These are phyloP conservation scores for Megaceryle maxima DNA, from an alignment of 2,113 vertebrate species.

Conservation along the genomic window DNA sequence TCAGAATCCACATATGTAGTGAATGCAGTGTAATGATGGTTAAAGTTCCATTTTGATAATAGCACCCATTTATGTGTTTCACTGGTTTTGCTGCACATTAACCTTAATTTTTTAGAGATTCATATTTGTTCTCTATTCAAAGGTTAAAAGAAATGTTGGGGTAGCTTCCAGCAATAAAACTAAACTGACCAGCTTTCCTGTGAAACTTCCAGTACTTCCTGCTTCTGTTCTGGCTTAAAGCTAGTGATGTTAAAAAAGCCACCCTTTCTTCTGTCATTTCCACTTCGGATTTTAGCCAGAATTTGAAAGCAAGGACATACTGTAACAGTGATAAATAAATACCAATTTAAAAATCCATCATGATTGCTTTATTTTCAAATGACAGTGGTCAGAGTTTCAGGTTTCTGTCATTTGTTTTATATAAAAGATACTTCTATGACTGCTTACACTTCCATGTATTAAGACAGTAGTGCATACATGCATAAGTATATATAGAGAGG, in stretches of 20 bases:
- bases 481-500: neutral
- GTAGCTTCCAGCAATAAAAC: neutral
- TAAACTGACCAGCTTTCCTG: slow-evolving; percentile 9
- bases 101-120: neutral
- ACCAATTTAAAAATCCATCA: neutral
- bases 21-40: neutral
- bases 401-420: neutral
- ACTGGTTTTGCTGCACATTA: neutral
- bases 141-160: neutral
- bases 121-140: neutral
- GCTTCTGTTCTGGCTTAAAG: slow-evolving; percentile 41
- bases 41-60: neutral
- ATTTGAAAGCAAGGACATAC: neutral
- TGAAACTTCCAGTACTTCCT: slow-evolving; percentile 29
- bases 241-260: neutral
- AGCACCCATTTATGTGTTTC: neutral
- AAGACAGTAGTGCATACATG: fast-evolving
- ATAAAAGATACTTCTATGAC: neutral
- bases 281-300: neutral
- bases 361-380: neutral
- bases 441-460: neutral
- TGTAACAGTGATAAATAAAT: neutral
- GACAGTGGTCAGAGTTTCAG: neutral
- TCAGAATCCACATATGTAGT: neutral
- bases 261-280: slow-evolving; percentile 19